Base-by-base conservation (phyloP, 2,888 invertebrate species). In the Calephelis perditalis region DNA sequence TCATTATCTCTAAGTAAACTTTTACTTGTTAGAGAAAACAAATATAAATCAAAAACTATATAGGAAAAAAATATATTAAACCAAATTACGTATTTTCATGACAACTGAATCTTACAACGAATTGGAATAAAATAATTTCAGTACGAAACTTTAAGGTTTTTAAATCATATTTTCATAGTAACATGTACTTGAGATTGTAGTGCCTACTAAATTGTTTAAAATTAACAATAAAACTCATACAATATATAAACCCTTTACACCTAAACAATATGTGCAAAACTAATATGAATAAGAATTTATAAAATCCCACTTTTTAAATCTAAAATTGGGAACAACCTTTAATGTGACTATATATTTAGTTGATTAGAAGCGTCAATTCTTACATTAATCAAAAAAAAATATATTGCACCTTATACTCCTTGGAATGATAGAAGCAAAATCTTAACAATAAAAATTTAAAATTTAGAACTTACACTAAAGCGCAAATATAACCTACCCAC, bases 401-500 rank as follows among this genome's bases (percentile, higher is more conserved):
- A 62, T 45, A 62, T 60, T 65, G 64, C 65, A 65, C 60, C 58
- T 60, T n/a, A 62, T 45, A 62, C 45, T 52, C 35, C 57, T 52
- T 59, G 59, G 12, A 55, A 45, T 63, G 60, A 11, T 43, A 46
- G 52, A 60, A 61, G 46, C 49, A 59, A 62, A 61, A 63, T 7
- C 11, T 54, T 35, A 11, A 52, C 52, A 52, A 52, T 52, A 5
- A 54, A 54, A 54, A n/a, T 6, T 35, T 35, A 36, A n/a, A 56
- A 56, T 40, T 55, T 55, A 47, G 37, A 12, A 46, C 40, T 57
- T 45, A 46, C 7, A 46, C 36, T 45, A 57, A 70, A 75, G 78
- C 73, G 71, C 71, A 77, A 75, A 76, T 69, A 75, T 68, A 69
- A 67, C 72, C 72, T 75, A 75, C 73, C 77, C 81, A 84, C 81